phyloP scores from a whole-genome alignment of 1,140 invertebrate species.

The Ganaspis sp. region DNA sequence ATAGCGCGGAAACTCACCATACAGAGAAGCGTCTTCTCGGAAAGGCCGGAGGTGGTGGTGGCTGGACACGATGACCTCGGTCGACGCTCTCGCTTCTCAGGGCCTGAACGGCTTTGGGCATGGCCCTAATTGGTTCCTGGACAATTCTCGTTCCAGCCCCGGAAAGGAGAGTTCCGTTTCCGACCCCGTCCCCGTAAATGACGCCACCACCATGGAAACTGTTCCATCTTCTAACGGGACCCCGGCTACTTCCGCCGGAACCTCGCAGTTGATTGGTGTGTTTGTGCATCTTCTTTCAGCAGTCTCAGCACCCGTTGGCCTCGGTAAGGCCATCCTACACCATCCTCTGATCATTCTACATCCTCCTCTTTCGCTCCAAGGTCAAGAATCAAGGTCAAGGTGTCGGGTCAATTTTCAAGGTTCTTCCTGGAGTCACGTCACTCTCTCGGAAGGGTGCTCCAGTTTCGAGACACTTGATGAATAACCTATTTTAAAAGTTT shows the following conservation, averaged over 20 bases:
- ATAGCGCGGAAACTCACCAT: conserved; percentile 69
- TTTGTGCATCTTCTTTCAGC: conserved; percentile 66
- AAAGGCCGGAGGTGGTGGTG: conserved; percentile 72
- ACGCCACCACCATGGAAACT: conserved; percentile 74
- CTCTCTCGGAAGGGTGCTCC: background rate
- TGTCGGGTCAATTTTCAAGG: conserved; percentile 28
- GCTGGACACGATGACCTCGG: conserved; percentile 66
- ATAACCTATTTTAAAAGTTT: conserved; percentile 5
- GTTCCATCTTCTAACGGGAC: conserved; percentile 78
- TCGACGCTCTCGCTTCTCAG: conserved; percentile 73
- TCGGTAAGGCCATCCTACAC: conserved; percentile 23
- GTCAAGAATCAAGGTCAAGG: background rate
- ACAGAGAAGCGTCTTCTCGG: conserved; percentile 76
- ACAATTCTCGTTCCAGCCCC: conserved; percentile 35
- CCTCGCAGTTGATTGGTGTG: conserved; percentile 68
- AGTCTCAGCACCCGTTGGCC: conserved; percentile 29
- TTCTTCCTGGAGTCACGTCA: conserved; percentile 19
- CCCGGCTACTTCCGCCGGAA: conserved; percentile 58
- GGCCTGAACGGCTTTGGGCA: conserved; percentile 70
- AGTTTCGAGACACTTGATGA: background rate
- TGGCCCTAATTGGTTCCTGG: conserved; percentile 68
- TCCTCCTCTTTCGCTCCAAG: background rate
- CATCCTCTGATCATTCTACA: conserved; percentile 28
- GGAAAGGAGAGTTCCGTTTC: conserved; percentile 39
- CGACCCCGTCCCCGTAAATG: conserved; percentile 39